Conservation (phyloP, 1,140 invertebrate species). For the Euura lappo region DNA sequence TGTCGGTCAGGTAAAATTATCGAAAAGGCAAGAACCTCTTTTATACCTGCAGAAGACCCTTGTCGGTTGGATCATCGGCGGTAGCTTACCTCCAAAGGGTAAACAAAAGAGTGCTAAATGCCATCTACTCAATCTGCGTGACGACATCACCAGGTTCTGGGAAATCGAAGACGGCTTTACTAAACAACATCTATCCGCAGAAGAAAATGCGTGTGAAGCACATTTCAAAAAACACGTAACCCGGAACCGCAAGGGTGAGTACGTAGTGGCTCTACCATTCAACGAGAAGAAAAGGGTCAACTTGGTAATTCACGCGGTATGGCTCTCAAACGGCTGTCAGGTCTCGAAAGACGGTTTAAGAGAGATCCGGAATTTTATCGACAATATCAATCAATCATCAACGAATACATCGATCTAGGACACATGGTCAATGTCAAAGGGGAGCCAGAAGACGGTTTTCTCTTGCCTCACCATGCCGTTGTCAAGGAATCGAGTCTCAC, state of each 20-base stretch:
- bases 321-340: background rate
- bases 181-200: background rate
- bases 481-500: slow-evolving; percentile 2
- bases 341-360: background rate
- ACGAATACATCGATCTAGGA: slow-evolving; percentile 35
- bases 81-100: slow-evolving; percentile 8
- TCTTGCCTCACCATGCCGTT: background rate
- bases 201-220: background rate
- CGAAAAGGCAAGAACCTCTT: slow-evolving; percentile 12
- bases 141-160: slow-evolving; percentile 15
- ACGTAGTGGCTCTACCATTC: background rate
- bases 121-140: background rate
- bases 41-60: slow-evolving; percentile 12
- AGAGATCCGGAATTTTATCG: slow-evolving; percentile 1
- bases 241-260: background rate
- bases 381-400: slow-evolving; percentile 30
- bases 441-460: background rate
- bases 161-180: slow-evolving; percentile 12
- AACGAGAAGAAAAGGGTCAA: background rate
- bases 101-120: background rate
- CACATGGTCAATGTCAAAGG: slow-evolving; percentile 29
- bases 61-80: slow-evolving; percentile 22
- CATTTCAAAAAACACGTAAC: background rate
- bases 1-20: background rate
- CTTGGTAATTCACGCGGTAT: background rate